Conservation (phyloP, 2,797 vertebrate species). For the Eulemur mongoz region DNA sequence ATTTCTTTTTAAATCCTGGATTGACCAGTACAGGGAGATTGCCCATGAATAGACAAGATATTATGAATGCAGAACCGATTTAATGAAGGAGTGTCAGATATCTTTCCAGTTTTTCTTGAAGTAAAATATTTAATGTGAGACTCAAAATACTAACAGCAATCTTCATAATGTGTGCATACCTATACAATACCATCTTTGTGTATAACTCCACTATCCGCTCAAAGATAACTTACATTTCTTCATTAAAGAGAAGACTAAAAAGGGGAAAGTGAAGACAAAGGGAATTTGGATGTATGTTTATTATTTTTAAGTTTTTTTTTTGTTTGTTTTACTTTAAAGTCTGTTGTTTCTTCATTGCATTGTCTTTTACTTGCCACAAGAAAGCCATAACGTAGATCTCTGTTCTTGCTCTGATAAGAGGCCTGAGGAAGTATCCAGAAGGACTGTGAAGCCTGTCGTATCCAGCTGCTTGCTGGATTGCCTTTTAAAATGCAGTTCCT, state of each 20-base stretch:
- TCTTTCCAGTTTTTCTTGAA: conserved; percentile 79
- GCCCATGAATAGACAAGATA: conserved; percentile 65
- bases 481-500: not conserved
- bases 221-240: conserved; percentile 25
- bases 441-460: conserved; percentile 79
- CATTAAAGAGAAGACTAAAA: conserved; percentile 1
- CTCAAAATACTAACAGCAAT: conserved; percentile 55
- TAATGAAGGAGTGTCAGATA: conserved; percentile 73
- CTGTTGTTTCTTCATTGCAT: conserved; percentile 86
- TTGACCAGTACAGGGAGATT: conserved; percentile 49
- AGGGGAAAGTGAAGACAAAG: not conserved
- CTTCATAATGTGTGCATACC: conserved; percentile 60
- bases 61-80: conserved; percentile 74
- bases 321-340: not conserved
- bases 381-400: conserved; percentile 86
- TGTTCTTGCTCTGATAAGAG: conserved; percentile 90
- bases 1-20: conserved; percentile 69
- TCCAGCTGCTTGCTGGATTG: conserved; percentile 77
- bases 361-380: conserved; percentile 86
- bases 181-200: conserved; percentile 63
- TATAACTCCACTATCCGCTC: conserved; percentile 35
- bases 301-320: not conserved
- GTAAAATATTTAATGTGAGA: conserved; percentile 76
- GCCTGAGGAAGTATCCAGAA: conserved; percentile 94
- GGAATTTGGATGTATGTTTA: not conserved